Evolutionary conservation across 2,113 vertebrate genomes (phyloP).

Genomic region (Trinectes maculatus): DNA sequence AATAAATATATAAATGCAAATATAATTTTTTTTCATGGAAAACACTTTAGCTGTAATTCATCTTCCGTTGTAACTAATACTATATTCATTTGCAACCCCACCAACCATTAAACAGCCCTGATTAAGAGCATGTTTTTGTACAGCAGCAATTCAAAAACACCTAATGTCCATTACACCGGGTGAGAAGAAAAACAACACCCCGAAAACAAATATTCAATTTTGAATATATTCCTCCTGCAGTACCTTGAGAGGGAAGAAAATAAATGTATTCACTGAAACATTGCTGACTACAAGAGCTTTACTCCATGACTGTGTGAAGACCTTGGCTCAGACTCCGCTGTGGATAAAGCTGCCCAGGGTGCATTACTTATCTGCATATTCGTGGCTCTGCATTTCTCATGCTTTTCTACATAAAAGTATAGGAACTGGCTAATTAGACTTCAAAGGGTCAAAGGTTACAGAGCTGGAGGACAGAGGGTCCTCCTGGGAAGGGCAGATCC

Average conservation of each 20-base stretch:
- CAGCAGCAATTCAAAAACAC: no score
- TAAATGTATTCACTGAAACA: slow-evolving; percentile 25
- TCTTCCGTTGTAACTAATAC: no score
- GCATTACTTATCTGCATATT: slow-evolving; percentile 73
- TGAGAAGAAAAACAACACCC: background rate
- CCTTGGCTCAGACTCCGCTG: slow-evolving; percentile 65
- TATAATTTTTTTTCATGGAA: no score
- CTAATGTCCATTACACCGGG: no score
- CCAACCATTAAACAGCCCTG: no score
- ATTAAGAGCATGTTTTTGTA: no score
- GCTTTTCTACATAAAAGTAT: slow-evolving; percentile 68
- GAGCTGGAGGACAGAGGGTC: slow-evolving; percentile 53
- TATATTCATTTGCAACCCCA: no score
- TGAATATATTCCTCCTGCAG: background rate
- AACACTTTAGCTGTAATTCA: no score
- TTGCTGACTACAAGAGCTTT: slow-evolving; percentile 54
- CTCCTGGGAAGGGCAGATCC: slow-evolving; percentile 65
- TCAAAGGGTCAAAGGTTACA: slow-evolving; percentile 61
- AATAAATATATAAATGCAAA: no score
- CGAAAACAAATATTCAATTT: slow-evolving; percentile 4
- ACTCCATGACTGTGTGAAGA: slow-evolving; percentile 45
- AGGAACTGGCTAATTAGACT: slow-evolving; percentile 71
- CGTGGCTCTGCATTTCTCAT: slow-evolving; percentile 68
- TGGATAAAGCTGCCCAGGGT: slow-evolving; percentile 56
- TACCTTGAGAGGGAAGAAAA: slow-evolving; percentile 1